Conservation (phyloP, 2,797 vertebrate genomes). For the Acomys russatus region DNA sequence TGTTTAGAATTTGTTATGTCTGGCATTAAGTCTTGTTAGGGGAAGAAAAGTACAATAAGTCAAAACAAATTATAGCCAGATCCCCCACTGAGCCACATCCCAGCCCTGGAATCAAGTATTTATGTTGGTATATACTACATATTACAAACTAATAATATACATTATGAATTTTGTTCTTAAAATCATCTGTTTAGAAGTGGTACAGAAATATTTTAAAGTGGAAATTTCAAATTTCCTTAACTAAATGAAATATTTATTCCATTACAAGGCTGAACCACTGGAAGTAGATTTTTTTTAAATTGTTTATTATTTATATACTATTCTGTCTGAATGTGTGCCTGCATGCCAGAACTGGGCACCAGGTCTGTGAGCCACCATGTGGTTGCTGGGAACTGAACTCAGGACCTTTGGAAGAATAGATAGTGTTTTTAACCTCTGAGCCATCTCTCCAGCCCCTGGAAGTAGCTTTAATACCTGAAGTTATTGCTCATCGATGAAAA, state of each 20-base stretch:
- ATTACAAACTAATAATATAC: conserved; percentile 3
- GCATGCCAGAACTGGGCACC: no score
- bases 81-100: background rate
- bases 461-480: background rate
- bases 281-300: background rate
- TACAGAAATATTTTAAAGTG: conserved; percentile 38
- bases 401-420: no score
- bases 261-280: background rate
- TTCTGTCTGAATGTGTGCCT: no score
- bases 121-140: background rate
- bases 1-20: conserved; percentile 35
- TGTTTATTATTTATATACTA: no score
- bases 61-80: background rate
- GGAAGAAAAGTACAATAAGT: background rate
- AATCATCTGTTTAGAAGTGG: conserved; percentile 44
- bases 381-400: no score
- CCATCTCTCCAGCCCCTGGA: background rate
- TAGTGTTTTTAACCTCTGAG: no score
- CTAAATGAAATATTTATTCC: conserved; percentile 55
- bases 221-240: conserved; percentile 25
- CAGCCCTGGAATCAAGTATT: background rate
- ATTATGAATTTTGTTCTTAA: background rate
- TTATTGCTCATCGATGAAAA: background rate
- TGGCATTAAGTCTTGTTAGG: background rate
- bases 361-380: no score